A percentile compares a stretch with the other conserved stretches of the same genome.
These are phyloP conservation scores for Rhamnusium bicolor DNA, from an alignment of 2,888 invertebrate species.

Conservation along the genomic window DNA sequence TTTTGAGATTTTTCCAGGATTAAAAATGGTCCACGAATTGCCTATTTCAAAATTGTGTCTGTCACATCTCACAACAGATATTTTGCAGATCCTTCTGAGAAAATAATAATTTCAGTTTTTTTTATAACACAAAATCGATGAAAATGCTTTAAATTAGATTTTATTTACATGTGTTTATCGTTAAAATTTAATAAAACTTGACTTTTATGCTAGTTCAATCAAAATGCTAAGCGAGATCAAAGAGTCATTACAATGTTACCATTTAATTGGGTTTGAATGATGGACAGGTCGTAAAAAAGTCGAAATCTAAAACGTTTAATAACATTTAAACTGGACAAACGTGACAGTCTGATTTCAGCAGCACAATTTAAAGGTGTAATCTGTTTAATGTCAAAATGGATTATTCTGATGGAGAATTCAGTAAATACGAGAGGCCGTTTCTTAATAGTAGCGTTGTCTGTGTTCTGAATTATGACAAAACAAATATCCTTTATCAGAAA, in stretches of 20 bases:
- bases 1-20: too few relatives aligned
- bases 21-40: too few relatives aligned
- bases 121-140: too few relatives aligned
- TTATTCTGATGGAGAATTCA: not conserved
- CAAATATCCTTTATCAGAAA: not conserved
- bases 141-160: too few relatives aligned
- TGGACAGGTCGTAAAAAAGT: constrained; percentile 6
- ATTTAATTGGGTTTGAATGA: constrained; percentile 14
- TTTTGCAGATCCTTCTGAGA: too few relatives aligned
- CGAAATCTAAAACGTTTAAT: constrained; percentile 12
- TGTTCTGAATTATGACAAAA: not conserved
- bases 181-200: not conserved
- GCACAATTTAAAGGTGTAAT: constrained; percentile 4
- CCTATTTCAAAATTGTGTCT: too few relatives aligned
- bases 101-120: too few relatives aligned
- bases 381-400: constrained; percentile 4
- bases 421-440: not conserved
- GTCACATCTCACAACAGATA: too few relatives aligned
- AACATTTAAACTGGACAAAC: constrained; percentile 2
- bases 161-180: not conserved
- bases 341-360: constrained; percentile 11
- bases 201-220: not conserved
- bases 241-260: constrained; percentile 22
- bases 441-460: not conserved
- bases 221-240: not conserved